Base-by-base conservation (phyloP, 2,113 vertebrate species). In the Cromileptes altivelis region DNA sequence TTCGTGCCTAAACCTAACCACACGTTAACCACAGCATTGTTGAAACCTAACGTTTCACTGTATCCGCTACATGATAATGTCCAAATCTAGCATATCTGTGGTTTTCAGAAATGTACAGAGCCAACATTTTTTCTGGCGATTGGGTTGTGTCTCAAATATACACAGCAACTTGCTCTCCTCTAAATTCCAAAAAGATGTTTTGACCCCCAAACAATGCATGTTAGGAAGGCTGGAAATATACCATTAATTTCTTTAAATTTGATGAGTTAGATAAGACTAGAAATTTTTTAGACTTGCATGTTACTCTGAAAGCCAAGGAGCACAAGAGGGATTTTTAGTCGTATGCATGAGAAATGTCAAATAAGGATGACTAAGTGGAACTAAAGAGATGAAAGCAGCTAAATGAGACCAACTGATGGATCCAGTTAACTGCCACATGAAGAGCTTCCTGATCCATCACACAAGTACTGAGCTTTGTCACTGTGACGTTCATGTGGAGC, bases 401-500 rank as follows among this genome's bases (percentile, higher is more conserved):
- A 30, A 83, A 71, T 67, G 58, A 52, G n/a, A 40, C 47, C 55
- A 33, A 42, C 23, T 69, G 49, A 52, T 21, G 19, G 55, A 47
- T 55, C 58, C 73, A 42, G 55, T 58, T n/a, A 73, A 23, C n/a
- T 60, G 40, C 50, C 15, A 40, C 23, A 60, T 7, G 9, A 72
- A 47, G 40, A 78, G 19, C 23, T 25, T 56, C 33, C 18, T 23
- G 27, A 30, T 47, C 53, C 61, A 50, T 56, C 19, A 60, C 50
- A 42, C 2, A 18, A 58, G 12, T 30, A 52, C 70, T 67, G 18
- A 56, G n/a, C 40, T 25, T 19, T 27, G 17, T 49, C 62, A 5
- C 55, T 47, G 10, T 40, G 30, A 33, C 8, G 17, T 47, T 6
- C n/a, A 17, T 11, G 4, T 30, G 9, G 50, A 14, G 18, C 19